Percentiles rank a stretch among this genome's conserved stretches.
Conservation (phyloP, 2,797 vertebrate genomes). For the Threskiornis aethiopicus region DNA sequence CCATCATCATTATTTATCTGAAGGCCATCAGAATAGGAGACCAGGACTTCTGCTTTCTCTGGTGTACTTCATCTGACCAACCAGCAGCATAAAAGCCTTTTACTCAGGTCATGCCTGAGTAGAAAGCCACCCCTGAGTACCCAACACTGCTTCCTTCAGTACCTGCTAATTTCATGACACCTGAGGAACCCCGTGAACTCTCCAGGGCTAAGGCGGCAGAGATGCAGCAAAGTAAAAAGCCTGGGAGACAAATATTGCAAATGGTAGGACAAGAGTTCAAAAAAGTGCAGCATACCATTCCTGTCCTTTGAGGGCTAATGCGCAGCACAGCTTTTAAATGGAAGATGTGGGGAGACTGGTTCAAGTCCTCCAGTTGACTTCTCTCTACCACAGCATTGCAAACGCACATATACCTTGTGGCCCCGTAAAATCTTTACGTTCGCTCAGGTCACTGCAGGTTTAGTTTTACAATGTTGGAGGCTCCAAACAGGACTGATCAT, state of each 20-base stretch:
- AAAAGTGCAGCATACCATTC: background rate
- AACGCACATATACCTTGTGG: background rate
- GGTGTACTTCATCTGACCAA: background rate
- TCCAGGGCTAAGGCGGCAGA: background rate
- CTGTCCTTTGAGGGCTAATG: background rate
- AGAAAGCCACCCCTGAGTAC: background rate
- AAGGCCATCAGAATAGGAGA: background rate
- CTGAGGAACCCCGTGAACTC: background rate
- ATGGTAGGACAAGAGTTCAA: background rate
- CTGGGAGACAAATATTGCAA: background rate
- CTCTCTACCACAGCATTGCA: background rate
- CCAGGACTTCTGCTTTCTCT: background rate
- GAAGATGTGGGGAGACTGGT: background rate
- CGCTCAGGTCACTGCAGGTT: conserved; percentile 39
- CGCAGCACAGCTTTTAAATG: background rate
- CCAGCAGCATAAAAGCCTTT: background rate
- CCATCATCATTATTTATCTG: background rate
- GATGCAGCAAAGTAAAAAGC: background rate
- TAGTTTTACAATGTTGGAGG: conserved; percentile 42
- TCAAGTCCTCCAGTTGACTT: background rate
- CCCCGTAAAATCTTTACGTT: conserved; percentile 23
- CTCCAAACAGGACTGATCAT: conserved; percentile 50
- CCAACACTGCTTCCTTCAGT: background rate
- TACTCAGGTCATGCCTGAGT: background rate
- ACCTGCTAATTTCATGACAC: background rate